Base-by-base conservation (phyloP, 2,888 invertebrate genomes). In the Gryllus longicercus region DNA sequence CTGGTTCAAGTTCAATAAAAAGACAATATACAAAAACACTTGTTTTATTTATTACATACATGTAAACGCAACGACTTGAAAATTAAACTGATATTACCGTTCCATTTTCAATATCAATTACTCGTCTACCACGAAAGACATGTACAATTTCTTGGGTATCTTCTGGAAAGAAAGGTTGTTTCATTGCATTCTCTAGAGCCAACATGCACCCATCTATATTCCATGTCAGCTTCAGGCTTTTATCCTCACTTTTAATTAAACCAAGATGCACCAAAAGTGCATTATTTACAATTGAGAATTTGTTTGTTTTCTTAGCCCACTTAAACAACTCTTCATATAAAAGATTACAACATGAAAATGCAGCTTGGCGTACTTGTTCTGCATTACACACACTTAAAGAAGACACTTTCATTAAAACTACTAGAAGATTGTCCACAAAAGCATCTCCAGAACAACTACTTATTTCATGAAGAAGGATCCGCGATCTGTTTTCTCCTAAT, bases 191-290 rank as follows among this genome's bases (percentile, higher is more conserved):
- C 84, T 90, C 89, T 4, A 94, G 85, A 0, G 90, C 89, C 12
- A 88, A 85, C 83, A 91, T 89, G 83, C 93, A 93, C 2, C 91
- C 90, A 0, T 91, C 90, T 8, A 93, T 86, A 80, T 91, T 89
- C 91, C 92, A 92, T 0, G 91, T 88, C 11, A 91, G 88, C 84
- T 89, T 90, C 83, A 88, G 89, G 21, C 87, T 87, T 84, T 93
- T 94, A 85, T 93, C 91, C 86, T 95, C 94, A 14, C 91, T 89
- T 93, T 95, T 95, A 75, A 95, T 90, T 5, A 95, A 87, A 1
- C 92, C 92, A 18, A 94, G 86, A 78, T 91, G 90, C 0, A 92
- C 89, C 25, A 95, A 87, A 83, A 94, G 85, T 10, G 89, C 86
- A 85, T 95, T 94, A 51, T 92, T 91, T 10, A 93, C 87, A 23